A percentile compares a stretch with the other conserved stretches of the same genome.
phyloP scores from a whole-genome alignment of 2,888 invertebrate species.

The Teleiodes luculella region DNA sequence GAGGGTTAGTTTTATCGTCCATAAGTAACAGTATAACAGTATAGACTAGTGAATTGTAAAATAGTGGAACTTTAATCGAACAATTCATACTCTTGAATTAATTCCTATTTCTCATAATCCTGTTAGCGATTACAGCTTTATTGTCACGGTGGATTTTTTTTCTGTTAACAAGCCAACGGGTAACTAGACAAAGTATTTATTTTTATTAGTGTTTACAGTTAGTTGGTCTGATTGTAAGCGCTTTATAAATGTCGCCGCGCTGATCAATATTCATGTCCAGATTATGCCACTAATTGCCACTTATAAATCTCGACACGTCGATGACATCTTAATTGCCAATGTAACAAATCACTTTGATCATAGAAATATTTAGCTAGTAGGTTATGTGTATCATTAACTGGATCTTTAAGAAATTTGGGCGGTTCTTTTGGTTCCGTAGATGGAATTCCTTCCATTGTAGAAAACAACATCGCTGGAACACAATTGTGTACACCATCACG shows the following conservation, averaged over 20 bases:
- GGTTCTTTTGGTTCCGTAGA: not conserved
- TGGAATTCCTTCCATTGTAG: no score
- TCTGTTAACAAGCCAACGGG: slow-evolving; percentile 24
- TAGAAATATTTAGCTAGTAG: slow-evolving; percentile 11
- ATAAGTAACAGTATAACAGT: not conserved
- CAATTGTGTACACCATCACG: no score
- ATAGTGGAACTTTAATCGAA: slow-evolving; percentile 1
- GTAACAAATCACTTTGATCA: slow-evolving; percentile 58
- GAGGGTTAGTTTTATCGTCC: no score
- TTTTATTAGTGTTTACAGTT: slow-evolving; percentile 42
- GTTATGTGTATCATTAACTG: slow-evolving; percentile 2
- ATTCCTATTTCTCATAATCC: not conserved
- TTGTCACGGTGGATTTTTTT: slow-evolving; percentile 18
- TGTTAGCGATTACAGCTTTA: not conserved
- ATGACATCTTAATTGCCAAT: slow-evolving; percentile 72
- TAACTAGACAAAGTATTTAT: slow-evolving; percentile 20
- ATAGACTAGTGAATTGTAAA: not conserved
- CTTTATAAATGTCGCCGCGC: slow-evolving; percentile 58
- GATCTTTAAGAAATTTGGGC: not conserved
- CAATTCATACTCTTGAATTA: not conserved
- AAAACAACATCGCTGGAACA: no score
- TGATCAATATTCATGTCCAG: slow-evolving; percentile 69
- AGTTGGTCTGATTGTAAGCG: slow-evolving; percentile 54
- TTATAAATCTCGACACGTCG: slow-evolving; percentile 66
- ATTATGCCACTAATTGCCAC: slow-evolving; percentile 69